These are phyloP conservation scores for Pelusios castaneus DNA, from an alignment of 2,113 vertebrate species.

Conservation along the genomic window DNA sequence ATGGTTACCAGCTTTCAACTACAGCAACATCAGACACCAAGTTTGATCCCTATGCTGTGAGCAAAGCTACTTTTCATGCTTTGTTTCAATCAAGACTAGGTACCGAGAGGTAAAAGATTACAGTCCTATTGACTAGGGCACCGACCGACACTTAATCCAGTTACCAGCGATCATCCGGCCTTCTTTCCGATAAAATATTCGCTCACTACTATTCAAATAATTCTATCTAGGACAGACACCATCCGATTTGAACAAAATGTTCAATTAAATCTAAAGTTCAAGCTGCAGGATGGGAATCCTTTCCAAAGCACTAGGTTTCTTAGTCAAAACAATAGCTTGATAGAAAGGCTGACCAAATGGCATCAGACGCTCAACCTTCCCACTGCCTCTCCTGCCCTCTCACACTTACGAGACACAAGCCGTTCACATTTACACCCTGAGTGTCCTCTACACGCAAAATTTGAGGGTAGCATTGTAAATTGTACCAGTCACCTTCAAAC, in stretches of 20 bases:
- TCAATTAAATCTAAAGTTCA: background rate
- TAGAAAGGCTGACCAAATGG: background rate
- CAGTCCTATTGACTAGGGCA: background rate
- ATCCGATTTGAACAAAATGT: background rate
- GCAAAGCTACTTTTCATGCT: background rate
- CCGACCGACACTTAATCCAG: background rate
- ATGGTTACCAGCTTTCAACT: background rate
- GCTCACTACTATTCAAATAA: too few species aligned
- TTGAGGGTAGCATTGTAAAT: background rate
- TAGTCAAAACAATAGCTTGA: background rate
- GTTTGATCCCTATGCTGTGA: background rate
- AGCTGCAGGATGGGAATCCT: background rate
- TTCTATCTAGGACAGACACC: too few species aligned
- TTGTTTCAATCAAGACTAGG: background rate
- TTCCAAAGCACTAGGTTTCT: background rate
- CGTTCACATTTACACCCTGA: background rate
- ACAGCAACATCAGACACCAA: background rate
- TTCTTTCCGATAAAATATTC: background rate
- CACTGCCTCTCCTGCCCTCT: background rate
- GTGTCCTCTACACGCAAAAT: background rate
- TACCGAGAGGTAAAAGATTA: background rate
- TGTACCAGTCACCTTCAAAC: background rate
- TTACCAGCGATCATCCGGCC: background rate
- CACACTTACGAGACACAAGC: background rate
- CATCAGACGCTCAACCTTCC: background rate